Percentiles rank a stretch among this genome's conserved stretches.
Conservation (phyloP, 37 sponge, comb jelly and placozoan genomes). For the Aplysina aerophoba region DNA sequence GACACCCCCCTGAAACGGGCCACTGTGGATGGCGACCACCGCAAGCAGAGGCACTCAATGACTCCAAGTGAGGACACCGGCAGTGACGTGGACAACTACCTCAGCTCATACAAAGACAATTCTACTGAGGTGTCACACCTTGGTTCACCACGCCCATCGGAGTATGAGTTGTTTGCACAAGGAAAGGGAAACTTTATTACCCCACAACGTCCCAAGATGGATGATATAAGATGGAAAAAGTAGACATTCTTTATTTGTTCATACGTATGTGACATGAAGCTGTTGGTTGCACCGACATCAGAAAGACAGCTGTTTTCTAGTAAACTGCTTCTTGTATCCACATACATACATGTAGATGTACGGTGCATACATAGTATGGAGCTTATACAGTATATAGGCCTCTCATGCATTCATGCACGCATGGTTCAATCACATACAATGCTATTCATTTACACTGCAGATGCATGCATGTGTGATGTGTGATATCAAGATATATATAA, state of each 20-base stretch:
- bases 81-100: slow-evolving; percentile 34
- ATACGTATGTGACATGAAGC: no score
- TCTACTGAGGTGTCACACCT: background rate
- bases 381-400: no score
- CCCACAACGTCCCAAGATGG: background rate
- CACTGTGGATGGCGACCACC: slow-evolving; percentile 61
- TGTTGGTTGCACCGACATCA: background rate
- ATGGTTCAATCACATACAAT: no score
- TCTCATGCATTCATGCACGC: no score
- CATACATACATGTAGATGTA: no score
- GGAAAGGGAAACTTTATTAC: slow-evolving; percentile 8
- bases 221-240: background rate
- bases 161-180: slow-evolving; percentile 27
- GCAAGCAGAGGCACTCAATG: slow-evolving; percentile 26
- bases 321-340: no score
- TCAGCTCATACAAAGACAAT: slow-evolving; percentile 7
- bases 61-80: slow-evolving; percentile 29
- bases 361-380: no score
- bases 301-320: background rate
- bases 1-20: slow-evolving; percentile 41
- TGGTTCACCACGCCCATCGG: slow-evolving; percentile 20
- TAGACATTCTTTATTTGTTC: no score
- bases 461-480: no score
- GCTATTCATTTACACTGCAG: no score
- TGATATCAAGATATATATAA: no score